phyloP scores from a whole-genome alignment of 2,888 invertebrate species.

The Scaptomyza reducta region DNA sequence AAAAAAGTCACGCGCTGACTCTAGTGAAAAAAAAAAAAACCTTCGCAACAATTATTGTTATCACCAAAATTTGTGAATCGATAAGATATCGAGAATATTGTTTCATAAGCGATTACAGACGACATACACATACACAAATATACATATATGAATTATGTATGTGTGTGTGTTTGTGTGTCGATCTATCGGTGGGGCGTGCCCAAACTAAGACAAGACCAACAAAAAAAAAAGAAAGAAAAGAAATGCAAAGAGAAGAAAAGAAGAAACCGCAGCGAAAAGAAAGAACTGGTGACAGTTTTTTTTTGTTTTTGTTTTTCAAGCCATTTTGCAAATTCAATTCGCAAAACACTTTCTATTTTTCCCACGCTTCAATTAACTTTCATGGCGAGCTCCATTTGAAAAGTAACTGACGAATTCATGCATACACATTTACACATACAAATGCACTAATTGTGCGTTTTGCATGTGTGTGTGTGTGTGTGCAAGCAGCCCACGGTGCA shows the following conservation, averaged over 20 bases:
- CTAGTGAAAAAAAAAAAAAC: constrained; percentile 26
- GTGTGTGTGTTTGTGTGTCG: constrained; percentile 19
- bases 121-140: background rate
- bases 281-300: constrained; percentile 40
- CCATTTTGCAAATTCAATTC: constrained; percentile 49
- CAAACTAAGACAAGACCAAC: constrained; percentile 18
- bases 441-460: background rate
- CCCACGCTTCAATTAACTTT: constrained; percentile 63
- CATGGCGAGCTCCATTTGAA: constrained; percentile 35
- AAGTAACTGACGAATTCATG: constrained; percentile 47
- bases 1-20: constrained; percentile 45
- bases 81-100: constrained; percentile 45
- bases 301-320: background rate
- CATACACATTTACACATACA: background rate
- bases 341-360: constrained; percentile 70
- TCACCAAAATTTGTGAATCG: constrained; percentile 44
- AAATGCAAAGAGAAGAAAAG: constrained; percentile 4
- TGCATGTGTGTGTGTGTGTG: constrained; percentile 7
- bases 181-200: constrained; percentile 33
- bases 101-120: constrained; percentile 26
- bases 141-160: background rate
- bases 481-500: constrained; percentile 39
- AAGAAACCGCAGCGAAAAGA: constrained; percentile 10
- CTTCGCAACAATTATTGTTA: constrained; percentile 36
- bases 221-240: constrained; percentile 4